A percentile compares a stretch with the other conserved stretches of the same genome.
Evolutionary conservation across 2,797 vertebrate genomes (phyloP).

Genomic region (Anguilla anguilla): DNA sequence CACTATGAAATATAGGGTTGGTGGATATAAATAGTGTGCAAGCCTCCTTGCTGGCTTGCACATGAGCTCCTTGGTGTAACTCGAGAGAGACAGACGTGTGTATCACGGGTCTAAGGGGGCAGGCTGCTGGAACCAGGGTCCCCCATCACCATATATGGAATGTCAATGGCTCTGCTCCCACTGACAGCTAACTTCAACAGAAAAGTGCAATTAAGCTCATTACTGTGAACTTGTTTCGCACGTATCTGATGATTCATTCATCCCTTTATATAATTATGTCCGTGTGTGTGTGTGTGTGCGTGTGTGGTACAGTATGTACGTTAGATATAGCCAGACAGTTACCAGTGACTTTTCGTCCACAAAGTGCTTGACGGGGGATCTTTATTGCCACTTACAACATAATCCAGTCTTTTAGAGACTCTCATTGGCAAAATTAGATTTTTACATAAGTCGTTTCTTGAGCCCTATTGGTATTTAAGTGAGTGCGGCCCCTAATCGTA

Average conservation of each 20-base stretch:
- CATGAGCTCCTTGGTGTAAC: slow-evolving; percentile 65
- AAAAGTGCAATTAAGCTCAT: background rate
- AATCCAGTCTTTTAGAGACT: background rate
- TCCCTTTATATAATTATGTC: background rate
- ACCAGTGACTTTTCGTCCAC: background rate
- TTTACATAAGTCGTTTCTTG: background rate
- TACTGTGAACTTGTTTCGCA: background rate
- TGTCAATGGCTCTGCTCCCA: slow-evolving; percentile 10
- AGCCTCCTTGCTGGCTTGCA: slow-evolving; percentile 43
- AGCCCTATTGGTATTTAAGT: background rate
- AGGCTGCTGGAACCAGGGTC: slow-evolving; percentile 45
- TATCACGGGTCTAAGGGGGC: slow-evolving; percentile 26
- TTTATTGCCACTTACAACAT: background rate
- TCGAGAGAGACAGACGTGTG: slow-evolving; percentile 56
- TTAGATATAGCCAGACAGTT: background rate
- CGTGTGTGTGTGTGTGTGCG: background rate
- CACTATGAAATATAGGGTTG: slow-evolving; percentile 52
- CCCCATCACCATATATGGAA: slow-evolving; percentile 57
- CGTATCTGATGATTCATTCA: background rate
- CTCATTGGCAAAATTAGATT: background rate
- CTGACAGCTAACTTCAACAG: slow-evolving; percentile 2
- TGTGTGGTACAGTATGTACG: background rate
- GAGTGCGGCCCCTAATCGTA: background rate
- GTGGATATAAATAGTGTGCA: slow-evolving; percentile 70
- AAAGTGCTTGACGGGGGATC: background rate